Base-by-base conservation (phyloP, 2,888 invertebrate genomes). In the Mesoligia furuncula region DNA sequence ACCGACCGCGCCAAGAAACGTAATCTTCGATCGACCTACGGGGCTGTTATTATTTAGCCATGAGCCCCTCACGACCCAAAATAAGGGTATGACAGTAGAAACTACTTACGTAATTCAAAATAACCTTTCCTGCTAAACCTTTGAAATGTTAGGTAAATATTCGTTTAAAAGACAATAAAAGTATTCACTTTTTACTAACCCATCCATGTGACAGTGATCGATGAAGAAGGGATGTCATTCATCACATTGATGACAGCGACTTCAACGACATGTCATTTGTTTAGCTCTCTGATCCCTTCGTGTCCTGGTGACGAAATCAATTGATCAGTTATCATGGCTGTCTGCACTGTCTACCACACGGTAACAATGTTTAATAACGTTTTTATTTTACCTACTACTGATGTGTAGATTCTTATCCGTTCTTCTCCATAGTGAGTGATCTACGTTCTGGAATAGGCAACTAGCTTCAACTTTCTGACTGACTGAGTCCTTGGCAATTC, bases 121-220 rank as follows among this genome's bases (percentile, higher is more conserved):
- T 36, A 59, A 27, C 59, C n/a, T 45, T 71, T 42, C 13, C 45
- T 42, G n/a, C 7, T 15, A 71, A 69, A 45, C n/a, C 17, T 77
- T 54, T 77, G 17, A n/a, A 62, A 54, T 54, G 20, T 39, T 20
- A 15, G 5, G 31, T 17, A 64, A 36, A 3, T 45, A 17, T 48
- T 57, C 57, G 20, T 64, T 64, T 45, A 36, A 54, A 54, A 36
- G 27, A 39, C 45, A 17, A 78, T 78, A 20, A 20, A 71, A 48
- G 9, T 20, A 39, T 57, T 78, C 64, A 20, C 9, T 71, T 71
- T 45, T 64, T 31, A 77, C 57, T 45, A 77, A 72, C 65, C n/a
- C 59, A 31, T n/a, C 13, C 27, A 8, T 15, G 27, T 78, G 79
- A 78, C 79, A 57, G 20, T 65, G 78, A 79, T 79, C n/a, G 48